phyloP scores from a whole-genome alignment of 2,888 invertebrate species.

The Chirona hameri region DNA sequence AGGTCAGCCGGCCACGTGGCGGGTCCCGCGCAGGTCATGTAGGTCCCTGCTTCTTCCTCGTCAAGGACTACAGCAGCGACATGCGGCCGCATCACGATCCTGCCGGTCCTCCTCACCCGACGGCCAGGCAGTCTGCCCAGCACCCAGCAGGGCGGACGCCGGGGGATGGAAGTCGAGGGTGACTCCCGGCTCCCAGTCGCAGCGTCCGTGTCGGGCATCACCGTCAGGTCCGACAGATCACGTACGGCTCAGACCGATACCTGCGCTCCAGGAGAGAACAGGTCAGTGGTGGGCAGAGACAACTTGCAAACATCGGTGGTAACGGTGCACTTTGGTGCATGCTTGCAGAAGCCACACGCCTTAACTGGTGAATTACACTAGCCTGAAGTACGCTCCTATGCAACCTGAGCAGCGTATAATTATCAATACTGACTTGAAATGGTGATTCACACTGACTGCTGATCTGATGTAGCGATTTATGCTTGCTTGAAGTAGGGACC shows the following conservation, averaged over 20 bases:
- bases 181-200: conserved; percentile 81
- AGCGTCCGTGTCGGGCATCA: conserved; percentile 91
- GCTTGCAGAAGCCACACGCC: too few relatives aligned
- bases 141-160: conserved; percentile 93
- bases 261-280: neutral
- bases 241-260: conserved; percentile 64
- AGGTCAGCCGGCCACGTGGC: too few relatives aligned
- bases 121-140: conserved; percentile 82
- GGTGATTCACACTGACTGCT: too few relatives aligned
- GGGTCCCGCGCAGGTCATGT: too few relatives aligned
- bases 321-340: too few relatives aligned
- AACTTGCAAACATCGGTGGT: too few relatives aligned
- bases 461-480: too few relatives aligned
- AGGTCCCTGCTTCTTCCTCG: neutral
- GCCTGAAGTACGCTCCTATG: too few relatives aligned
- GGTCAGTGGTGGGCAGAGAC: neutral
- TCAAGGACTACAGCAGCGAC: neutral
- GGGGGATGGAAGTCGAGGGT: conserved; percentile 87
- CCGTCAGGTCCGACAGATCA: conserved; percentile 86
- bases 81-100: conserved; percentile 42
- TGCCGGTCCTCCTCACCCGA: conserved; percentile 57
- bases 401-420: too few relatives aligned
- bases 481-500: too few relatives aligned
- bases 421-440: too few relatives aligned
- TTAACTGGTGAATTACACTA: too few relatives aligned